A percentile compares a stretch with the other conserved stretches of the same genome.
These are phyloP conservation scores for Steinernema carpocapsae DNA, from an alignment of 2,888 invertebrate genomes.

Conservation along the genomic window DNA sequence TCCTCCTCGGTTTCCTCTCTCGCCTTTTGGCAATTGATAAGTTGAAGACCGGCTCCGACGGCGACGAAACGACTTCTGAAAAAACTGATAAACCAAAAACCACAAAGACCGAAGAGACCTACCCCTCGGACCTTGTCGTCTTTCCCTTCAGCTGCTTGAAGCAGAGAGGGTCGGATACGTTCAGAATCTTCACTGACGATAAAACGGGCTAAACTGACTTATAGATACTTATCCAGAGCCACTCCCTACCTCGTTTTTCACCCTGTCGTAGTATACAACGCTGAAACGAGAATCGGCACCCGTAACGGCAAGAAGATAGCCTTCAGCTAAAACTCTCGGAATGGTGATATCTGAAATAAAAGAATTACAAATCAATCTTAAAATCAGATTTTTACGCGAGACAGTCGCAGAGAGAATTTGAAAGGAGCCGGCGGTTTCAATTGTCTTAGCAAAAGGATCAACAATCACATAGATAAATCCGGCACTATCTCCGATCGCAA, in stretches of 20 bases:
- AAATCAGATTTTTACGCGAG: neutral
- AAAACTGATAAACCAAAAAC: no score
- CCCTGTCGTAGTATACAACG: neutral
- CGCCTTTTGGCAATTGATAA: neutral
- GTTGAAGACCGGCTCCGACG: constrained; percentile 1
- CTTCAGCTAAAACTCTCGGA: neutral
- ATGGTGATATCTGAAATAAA: neutral
- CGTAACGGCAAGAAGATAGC: neutral
- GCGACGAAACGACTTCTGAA: neutral
- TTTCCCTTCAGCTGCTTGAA: neutral
- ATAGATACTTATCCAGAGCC: no score
- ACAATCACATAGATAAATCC: neutral
- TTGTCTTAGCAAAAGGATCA: neutral
- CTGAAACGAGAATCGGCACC: constrained; percentile 6
- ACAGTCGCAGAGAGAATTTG: neutral
- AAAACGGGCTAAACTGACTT: neutral
- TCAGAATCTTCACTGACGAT: neutral
- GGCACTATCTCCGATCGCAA: neutral
- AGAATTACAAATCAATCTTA: neutral
- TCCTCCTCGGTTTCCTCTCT: neutral
- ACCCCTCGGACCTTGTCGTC: neutral
- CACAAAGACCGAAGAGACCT: no score
- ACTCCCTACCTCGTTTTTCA: neutral
- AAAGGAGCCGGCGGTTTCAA: neutral
- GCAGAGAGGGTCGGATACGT: constrained; percentile 6